Evolutionary conservation across 2,113 vertebrate genomes (phyloP).

Genomic region (Castor canadensis): DNA sequence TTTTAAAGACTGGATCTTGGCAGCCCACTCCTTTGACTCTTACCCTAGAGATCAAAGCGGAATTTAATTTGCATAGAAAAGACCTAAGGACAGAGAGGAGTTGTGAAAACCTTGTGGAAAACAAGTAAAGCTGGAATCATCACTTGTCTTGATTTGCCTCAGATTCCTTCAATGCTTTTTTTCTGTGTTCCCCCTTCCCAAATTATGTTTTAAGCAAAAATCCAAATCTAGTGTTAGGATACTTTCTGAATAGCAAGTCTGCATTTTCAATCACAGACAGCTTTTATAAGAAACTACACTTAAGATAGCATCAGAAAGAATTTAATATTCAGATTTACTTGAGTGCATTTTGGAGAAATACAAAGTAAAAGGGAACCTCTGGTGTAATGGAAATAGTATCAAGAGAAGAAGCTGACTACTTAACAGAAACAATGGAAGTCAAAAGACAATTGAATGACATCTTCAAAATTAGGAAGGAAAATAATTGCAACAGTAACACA

Average conservation of each 20-base stretch:
- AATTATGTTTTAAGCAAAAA: constrained; percentile 23
- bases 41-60: background rate
- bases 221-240: constrained; percentile 1
- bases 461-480: background rate
- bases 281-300: constrained; percentile 28
- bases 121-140: background rate
- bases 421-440: background rate
- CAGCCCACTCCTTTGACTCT: background rate
- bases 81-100: background rate
- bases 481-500: background rate
- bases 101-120: background rate
- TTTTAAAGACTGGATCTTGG: background rate
- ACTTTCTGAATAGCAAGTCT: constrained; percentile 51
- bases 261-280: constrained; percentile 42
- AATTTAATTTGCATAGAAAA: background rate
- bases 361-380: background rate
- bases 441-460: background rate
- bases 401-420: background rate
- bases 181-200: background rate
- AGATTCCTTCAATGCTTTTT: background rate
- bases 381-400: background rate
- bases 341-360: background rate
- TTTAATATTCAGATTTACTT: background rate
- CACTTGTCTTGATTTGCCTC: background rate
- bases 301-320: background rate